These are phyloP conservation scores for Dexiosoma caninum DNA, from an alignment of 2,888 invertebrate genomes.

Conservation along the genomic window DNA sequence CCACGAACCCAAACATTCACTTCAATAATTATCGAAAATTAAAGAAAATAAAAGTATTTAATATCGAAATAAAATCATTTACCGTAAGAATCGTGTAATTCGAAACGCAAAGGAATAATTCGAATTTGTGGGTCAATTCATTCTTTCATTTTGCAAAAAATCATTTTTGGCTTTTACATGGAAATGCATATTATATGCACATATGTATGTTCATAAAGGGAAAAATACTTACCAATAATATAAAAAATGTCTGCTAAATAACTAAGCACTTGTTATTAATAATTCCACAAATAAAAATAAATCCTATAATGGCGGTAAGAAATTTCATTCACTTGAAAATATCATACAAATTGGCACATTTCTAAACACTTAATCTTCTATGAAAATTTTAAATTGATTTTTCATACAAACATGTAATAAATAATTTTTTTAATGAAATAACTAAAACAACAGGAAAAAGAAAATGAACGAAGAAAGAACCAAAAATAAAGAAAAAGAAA, in stretches of 20 bases:
- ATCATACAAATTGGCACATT: conserved; percentile 21
- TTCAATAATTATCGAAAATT: too few species aligned
- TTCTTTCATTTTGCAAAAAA: conserved; percentile 45
- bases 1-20: too few species aligned
- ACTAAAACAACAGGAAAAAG: background rate
- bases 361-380: background rate
- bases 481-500: conserved; percentile 13
- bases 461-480: conserved; percentile 12
- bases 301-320: background rate
- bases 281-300: conserved; percentile 1
- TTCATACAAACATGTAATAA: background rate
- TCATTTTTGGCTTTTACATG: conserved; percentile 9
- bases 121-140: too few species aligned
- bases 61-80: too few species aligned
- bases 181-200: too few species aligned
- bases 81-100: too few species aligned
- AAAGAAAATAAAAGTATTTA: too few species aligned
- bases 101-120: too few species aligned
- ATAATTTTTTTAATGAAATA: background rate
- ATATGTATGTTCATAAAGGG: too few species aligned
- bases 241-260: background rate
- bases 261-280: background rate
- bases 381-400: background rate
- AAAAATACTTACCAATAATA: conserved; percentile 32
- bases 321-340: background rate